Base-by-base conservation (phyloP, 2,113 vertebrate species). In the Theristicus caerulescens region DNA sequence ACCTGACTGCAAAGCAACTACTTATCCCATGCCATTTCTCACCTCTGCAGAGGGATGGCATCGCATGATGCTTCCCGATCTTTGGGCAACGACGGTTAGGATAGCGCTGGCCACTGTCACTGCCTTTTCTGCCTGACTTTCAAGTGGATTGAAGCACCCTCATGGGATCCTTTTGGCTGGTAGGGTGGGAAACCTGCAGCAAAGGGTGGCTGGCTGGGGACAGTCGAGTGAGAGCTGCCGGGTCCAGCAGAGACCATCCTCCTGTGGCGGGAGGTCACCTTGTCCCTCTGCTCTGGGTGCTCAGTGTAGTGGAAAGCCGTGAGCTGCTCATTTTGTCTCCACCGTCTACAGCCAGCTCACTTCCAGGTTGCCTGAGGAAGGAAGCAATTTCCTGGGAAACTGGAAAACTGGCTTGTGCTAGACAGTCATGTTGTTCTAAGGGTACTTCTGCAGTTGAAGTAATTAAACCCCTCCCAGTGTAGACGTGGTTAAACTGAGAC, bases 401-500 rank as follows among this genome's bases (percentile, higher is more conserved):
- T 82, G 91, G 81, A 80, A 77, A 76, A 61, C 55, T 90, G 82
- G 34, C 71, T 88, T 58, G 34, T 74, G 69, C 42, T 71, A 91
- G 72, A 74, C 61, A 52, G 80, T 52, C 20, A 2, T 59, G 69
- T 82, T 82, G 58, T 91, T 96, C 44, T 71, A 20, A 86, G 92
- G 65, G 62, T 85, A 29, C 34, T 92, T 80, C 84, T 89, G 96
- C 93, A 90, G 88, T 38, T 52, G 86, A 90, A 82, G 77, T 88
- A 72, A 94, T 96, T 84, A 94, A 95, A 86, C 88, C 52, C 72
- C 73, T 88, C 96, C 88, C 86, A 40, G 40, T 86, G 86, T 65
- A 96, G 95, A 92, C 90, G 86, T 2, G 0, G 94, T 94, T 96
- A 95, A 86, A 91, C n/a, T 78, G 82, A 94, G 92, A 59, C 80